These are phyloP conservation scores for Cyphomyrmex costatus DNA, from an alignment of 1,140 invertebrate species.

Conservation along the genomic window DNA sequence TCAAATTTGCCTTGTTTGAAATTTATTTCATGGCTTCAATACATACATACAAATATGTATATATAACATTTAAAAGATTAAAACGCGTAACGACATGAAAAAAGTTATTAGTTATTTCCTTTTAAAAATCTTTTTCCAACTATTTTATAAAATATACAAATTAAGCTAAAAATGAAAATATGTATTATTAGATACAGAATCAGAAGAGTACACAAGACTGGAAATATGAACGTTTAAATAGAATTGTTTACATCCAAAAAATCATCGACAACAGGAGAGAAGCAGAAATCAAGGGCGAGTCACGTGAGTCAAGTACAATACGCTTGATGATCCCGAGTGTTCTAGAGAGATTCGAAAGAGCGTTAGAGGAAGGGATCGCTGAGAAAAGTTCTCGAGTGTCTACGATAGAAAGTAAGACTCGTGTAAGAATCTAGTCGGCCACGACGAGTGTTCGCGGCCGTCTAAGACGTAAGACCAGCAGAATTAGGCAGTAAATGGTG, in stretches of 20 bases:
- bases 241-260: not conserved
- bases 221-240: not conserved
- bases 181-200: not conserved
- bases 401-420: constrained; percentile 21
- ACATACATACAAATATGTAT: no score
- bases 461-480: constrained; percentile 70
- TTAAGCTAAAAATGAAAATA: not conserved
- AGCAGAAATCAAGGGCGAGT: not conserved
- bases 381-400: constrained; percentile 23
- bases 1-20: no score
- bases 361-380: constrained; percentile 25
- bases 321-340: constrained; percentile 37
- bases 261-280: constrained; percentile 8
- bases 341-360: constrained; percentile 33
- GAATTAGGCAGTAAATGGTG: constrained; percentile 79
- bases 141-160: not conserved
- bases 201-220: not conserved
- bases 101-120: not conserved
- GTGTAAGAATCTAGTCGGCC: constrained; percentile 34
- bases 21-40: no score
- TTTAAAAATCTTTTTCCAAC: not conserved
- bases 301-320: constrained; percentile 47
- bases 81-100: not conserved
- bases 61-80: constrained; percentile 3
- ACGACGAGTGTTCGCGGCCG: constrained; percentile 44